Evolutionary conservation across 1,140 invertebrate genomes (phyloP).

Genomic region (Drosophila guanche): DNA sequence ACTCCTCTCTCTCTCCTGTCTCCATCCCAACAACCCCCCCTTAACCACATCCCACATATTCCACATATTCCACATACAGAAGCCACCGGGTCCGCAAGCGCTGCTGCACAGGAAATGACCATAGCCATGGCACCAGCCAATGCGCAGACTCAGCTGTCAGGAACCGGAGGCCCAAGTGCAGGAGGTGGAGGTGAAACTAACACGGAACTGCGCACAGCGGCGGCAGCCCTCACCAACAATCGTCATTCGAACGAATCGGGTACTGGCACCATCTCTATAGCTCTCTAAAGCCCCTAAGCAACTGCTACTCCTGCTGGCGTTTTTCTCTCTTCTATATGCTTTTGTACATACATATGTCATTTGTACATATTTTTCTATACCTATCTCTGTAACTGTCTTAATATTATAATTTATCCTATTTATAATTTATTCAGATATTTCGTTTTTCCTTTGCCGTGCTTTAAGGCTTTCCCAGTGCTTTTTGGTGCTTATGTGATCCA

Average conservation of each 20-base stretch:
- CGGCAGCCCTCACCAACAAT: slow-evolving; percentile 64
- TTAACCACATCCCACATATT: slow-evolving; percentile 6
- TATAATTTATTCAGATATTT: no score
- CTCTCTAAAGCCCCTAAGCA: not conserved
- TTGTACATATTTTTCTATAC: no score
- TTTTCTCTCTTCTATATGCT: not conserved
- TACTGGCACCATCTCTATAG: slow-evolving; percentile 50
- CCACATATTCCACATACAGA: slow-evolving; percentile 10
- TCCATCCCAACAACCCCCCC: not conserved
- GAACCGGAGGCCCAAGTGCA: slow-evolving; percentile 2
- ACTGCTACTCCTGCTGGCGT: not conserved
- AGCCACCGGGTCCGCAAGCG: not conserved
- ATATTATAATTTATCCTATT: no score
- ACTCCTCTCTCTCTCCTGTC: no score
- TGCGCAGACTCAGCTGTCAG: not conserved
- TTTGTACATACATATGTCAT: not conserved
- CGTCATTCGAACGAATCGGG: slow-evolving; percentile 83
- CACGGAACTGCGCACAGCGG: slow-evolving; percentile 72
- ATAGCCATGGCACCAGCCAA: no score
- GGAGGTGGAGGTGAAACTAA: slow-evolving; percentile 48
- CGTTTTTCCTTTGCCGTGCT: no score
- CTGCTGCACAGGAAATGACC: no score
- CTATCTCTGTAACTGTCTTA: not conserved
- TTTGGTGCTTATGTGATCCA: no score
- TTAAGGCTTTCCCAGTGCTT: no score